Evolutionary conservation across 1,140 invertebrate genomes (phyloP), one percentile per base, ranked within the genome.

Genomic region (Heliothis virescens): DNA sequence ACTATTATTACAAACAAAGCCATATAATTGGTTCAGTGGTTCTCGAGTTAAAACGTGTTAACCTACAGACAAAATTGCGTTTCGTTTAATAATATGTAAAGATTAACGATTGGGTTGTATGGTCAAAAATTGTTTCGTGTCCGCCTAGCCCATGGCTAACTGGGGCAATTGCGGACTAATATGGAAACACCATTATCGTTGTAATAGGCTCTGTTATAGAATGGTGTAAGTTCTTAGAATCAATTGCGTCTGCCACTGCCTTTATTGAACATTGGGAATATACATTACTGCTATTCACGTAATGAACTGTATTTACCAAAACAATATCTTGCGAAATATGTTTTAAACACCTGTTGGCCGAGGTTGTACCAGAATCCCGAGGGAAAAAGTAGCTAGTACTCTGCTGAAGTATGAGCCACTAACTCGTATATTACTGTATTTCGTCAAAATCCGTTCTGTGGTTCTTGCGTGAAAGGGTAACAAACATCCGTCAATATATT

Each of bases 121-220:
- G 85, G 87, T 86, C 83, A 89, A 86, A 90, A 87, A 83, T 87
- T 75, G 78, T 86, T 85, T 89, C 86, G 88, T 89, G 87, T 67
- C 81, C 55, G 84, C 86, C 86, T 79, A 85, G 86, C 87, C 86
- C 83, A 88, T 86, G 85, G 84, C 87, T 85, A 92, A 85, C 79
- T 89, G 85, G 89, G 90, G 84, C 89, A 90, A 90, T 89, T 72
- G 83, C 83, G 78, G 82, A 87, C 90, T 88, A 87, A 91, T 90
- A 92, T 91, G 90, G 91, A 89, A 88, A 79, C 85, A 87, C 87
- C 85, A 91, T 93, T 92, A 92, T 90, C 79, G 69, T 16, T 69
- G 47, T 77, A 67, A 59, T 76, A 76, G 29, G 73, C 34, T 63
- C 48, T 52, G 59, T 34, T 57, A 67, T 29, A 67, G 75, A 57